These are phyloP conservation scores for Eupithecia insigniata DNA, from an alignment of 2,888 invertebrate species.

Conservation along the genomic window DNA sequence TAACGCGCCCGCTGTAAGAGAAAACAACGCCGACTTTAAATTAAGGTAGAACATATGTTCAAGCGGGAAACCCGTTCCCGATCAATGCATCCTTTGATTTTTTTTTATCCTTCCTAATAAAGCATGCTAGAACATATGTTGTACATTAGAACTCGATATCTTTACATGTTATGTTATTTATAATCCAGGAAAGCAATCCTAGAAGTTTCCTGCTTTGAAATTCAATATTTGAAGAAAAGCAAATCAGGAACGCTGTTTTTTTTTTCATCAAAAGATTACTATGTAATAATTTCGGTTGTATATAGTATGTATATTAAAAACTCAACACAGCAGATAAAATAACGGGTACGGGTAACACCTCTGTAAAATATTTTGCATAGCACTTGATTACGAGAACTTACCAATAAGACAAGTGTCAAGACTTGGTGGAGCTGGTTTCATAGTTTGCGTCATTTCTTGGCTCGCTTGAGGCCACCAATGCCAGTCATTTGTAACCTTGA, in stretches of 20 bases:
- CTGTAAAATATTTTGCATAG: not conserved
- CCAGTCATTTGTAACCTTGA: slow-evolving; percentile 76
- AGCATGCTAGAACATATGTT: not conserved
- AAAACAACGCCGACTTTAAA: slow-evolving; percentile 17
- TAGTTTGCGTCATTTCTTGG: slow-evolving; percentile 73
- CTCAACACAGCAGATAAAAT: not conserved
- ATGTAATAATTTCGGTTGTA: too few species aligned
- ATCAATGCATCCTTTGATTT: too few species aligned
- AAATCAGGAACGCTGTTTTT: too few species aligned
- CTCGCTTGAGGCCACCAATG: slow-evolving; percentile 80
- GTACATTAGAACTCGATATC: too few species aligned
- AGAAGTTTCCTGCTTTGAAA: too few species aligned
- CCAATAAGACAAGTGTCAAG: slow-evolving; percentile 76
- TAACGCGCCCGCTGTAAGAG: slow-evolving; percentile 70
- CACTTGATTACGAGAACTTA: slow-evolving; percentile 44
- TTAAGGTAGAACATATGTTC: not conserved
- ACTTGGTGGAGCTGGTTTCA: slow-evolving; percentile 70
- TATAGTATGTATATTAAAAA: too few species aligned
- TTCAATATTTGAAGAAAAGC: too few species aligned
- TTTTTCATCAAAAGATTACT: too few species aligned
- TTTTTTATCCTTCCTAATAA: not conserved
- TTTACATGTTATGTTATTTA: too few species aligned
- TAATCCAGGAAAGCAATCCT: too few species aligned
- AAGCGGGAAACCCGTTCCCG: not conserved
- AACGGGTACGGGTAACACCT: too few species aligned